Evolutionary conservation across 2,888 invertebrate genomes (phyloP).

Genomic region (Drosophila setosimentum): DNA sequence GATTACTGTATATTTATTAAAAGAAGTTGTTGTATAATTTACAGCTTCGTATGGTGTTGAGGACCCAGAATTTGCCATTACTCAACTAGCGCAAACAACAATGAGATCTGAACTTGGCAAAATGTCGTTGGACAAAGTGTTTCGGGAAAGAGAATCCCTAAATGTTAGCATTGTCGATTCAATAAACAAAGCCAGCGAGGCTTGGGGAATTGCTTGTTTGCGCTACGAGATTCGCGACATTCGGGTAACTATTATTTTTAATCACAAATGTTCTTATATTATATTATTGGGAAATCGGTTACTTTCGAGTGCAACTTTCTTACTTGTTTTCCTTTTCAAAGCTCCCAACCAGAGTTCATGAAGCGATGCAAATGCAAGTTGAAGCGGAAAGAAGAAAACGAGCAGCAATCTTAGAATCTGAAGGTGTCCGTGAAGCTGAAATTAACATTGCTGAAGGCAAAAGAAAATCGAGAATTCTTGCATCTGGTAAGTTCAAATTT

Average conservation of each 20-base stretch:
- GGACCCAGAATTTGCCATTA: constrained; percentile 99
- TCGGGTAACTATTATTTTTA: constrained; percentile 68
- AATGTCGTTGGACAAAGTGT: constrained; percentile 98
- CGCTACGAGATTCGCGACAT: constrained; percentile 95
- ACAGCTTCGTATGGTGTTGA: constrained; percentile 98
- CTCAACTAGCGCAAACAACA: constrained; percentile 99
- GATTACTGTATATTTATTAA: not conserved
- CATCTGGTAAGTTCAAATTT: constrained; percentile 88
- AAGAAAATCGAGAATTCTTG: constrained; percentile 94
- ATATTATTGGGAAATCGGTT: not conserved
- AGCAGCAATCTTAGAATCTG: constrained; percentile 98
- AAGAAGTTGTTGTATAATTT: not conserved
- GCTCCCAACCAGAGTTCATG: constrained; percentile 97
- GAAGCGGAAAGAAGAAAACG: constrained; percentile 99
- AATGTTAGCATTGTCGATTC: constrained; percentile 98
- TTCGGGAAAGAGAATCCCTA: constrained; percentile 97
- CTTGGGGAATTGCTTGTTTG: constrained; percentile 99
- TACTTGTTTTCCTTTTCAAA: constrained; percentile 80
- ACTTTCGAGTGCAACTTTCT: not conserved
- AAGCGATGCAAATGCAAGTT: constrained; percentile 99
- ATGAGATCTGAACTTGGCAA: constrained; percentile 99
- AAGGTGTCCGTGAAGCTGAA: constrained; percentile 95
- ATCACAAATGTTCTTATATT: not conserved
- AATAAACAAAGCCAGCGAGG: constrained; percentile 98
- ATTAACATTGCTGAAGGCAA: constrained; percentile 99